Percentiles rank a stretch among this genome's conserved stretches.
Evolutionary conservation across 2,888 invertebrate species (phyloP).

Genomic region (Dicranocentrus wangi): DNA sequence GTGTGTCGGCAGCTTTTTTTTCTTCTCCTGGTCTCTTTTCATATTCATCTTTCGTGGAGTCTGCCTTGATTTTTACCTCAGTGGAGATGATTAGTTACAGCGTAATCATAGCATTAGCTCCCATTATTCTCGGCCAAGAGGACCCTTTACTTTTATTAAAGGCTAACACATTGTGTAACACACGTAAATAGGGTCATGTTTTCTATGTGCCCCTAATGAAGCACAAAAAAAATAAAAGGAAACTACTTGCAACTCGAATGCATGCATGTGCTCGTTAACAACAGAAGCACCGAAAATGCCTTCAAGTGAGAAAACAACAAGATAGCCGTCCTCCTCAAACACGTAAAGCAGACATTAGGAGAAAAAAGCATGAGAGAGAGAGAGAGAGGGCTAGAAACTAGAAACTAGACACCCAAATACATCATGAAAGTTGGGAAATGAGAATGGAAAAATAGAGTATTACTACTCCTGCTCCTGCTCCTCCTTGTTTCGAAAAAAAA

Average conservation of each 20-base stretch:
- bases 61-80: slow-evolving; percentile 41
- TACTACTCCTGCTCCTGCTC: not conserved
- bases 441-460: too few relatives aligned
- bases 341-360: not conserved
- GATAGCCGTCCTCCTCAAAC: not conserved
- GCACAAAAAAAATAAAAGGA: slow-evolving; percentile 29
- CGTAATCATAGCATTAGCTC: slow-evolving; percentile 60
- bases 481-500: not conserved
- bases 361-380: slow-evolving; percentile 18
- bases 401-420: too few relatives aligned
- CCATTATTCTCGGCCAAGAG: slow-evolving; percentile 43
- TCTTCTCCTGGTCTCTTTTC: slow-evolving; percentile 30
- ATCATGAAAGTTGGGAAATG: too few relatives aligned
- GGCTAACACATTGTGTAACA: slow-evolving; percentile 15
- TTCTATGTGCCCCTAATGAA: slow-evolving; percentile 45
- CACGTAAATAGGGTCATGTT: slow-evolving; percentile 53
- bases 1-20: slow-evolving; percentile 45
- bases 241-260: not conserved
- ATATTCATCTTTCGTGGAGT: slow-evolving; percentile 37
- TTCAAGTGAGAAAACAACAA: slow-evolving; percentile 49
- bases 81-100: slow-evolving; percentile 53
- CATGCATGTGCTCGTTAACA: slow-evolving; percentile 48
- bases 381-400: too few relatives aligned
- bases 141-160: slow-evolving; percentile 46
- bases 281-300: slow-evolving; percentile 47